Conservation (phyloP, 2,888 invertebrate genomes). For the Rhorus exstirpatorius region DNA sequence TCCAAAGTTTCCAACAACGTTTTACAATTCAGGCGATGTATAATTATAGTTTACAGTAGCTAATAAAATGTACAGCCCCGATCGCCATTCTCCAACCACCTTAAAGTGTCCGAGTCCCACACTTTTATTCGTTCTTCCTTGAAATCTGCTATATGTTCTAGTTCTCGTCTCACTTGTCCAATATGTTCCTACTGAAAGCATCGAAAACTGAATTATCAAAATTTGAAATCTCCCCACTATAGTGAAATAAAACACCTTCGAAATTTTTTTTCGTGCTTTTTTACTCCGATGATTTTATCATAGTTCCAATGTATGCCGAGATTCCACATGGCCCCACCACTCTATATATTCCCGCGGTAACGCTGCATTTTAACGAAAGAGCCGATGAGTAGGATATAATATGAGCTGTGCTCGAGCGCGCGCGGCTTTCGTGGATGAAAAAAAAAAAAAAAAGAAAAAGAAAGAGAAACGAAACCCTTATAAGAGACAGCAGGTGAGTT, state of each 20-base stretch:
- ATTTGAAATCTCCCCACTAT: constrained; percentile 76
- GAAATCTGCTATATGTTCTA: not conserved
- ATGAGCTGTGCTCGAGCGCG: constrained; percentile 6
- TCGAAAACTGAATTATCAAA: constrained; percentile 81
- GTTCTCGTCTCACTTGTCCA: constrained; percentile 59
- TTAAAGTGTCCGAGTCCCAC: constrained; percentile 12
- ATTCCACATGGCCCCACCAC: constrained; percentile 16
- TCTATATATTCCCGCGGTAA: not conserved
- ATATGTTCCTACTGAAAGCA: constrained; percentile 79
- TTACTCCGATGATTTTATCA: constrained; percentile 69
- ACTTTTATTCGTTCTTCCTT: not conserved
- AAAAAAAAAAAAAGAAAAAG: too few relatives aligned
- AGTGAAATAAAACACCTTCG: constrained; percentile 67
- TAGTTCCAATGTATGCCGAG: constrained; percentile 33
- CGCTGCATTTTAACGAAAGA: constrained; percentile 16
- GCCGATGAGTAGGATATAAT: constrained; percentile 14
- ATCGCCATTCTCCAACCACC: not conserved
- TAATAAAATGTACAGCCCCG: constrained; percentile 41
- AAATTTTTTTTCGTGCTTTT: constrained; percentile 54
- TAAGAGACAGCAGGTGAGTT: constrained; percentile 65
- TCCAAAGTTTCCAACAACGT: too few relatives aligned
- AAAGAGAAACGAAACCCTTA: constrained; percentile 7
- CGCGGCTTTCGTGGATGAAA: constrained; percentile 30
- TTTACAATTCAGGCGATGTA: too few relatives aligned
- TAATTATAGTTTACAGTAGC: too few relatives aligned